Conservation (phyloP, 2,113 vertebrate species). For the human (Homo sapiens) region GRCh38 chr18:12318001-12318500, state of each 20-base stretch:
- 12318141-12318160: background rate
- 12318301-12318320: background rate
- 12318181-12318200: background rate
- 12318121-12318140: too few relatives aligned
- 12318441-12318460: background rate
- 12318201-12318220: fast-evolving
- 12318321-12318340: background rate
- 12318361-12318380: background rate
- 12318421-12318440: background rate
- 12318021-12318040: background rate
- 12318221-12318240: background rate
- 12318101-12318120: background rate
- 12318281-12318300: background rate
- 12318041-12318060: background rate
- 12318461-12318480: background rate
- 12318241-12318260: background rate
- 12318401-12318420: background rate
- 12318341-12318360: background rate
- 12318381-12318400: background rate
- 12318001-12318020: background rate
- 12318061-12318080: background rate
- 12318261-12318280: background rate
- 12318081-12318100: background rate
- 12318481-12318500: background rate
- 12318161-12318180: background rate